Evolutionary conservation across 2,113 vertebrate genomes (phyloP).

Genomic region (Dipodomys merriami): DNA sequence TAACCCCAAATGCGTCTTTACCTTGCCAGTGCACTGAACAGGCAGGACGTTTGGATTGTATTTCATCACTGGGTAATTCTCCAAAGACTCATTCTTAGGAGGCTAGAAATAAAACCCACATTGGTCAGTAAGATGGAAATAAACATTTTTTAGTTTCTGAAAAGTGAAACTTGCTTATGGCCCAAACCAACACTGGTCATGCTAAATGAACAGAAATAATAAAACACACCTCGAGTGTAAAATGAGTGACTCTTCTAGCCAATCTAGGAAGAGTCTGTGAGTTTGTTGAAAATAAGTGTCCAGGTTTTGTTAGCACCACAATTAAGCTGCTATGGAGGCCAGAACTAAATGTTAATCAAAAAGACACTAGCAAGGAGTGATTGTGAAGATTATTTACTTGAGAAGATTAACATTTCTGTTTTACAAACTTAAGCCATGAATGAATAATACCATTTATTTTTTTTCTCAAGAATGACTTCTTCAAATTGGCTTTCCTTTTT

Average conservation of each 20-base stretch:
- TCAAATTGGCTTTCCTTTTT: neutral
- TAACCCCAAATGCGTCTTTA: slow-evolving; percentile 67
- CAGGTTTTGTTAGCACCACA: neutral
- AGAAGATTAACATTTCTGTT: neutral
- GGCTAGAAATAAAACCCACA: slow-evolving; percentile 83
- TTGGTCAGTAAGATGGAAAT: neutral
- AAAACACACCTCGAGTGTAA: neutral
- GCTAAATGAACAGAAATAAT: neutral
- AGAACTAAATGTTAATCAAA: no score
- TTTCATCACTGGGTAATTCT: slow-evolving; percentile 81
- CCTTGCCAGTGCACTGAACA: slow-evolving; percentile 92
- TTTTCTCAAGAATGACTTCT: neutral
- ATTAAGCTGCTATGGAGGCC: neutral
- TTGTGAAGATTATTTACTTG: neutral
- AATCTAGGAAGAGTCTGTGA: no score
- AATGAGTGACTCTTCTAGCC: neutral
- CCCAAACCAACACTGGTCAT: neutral
- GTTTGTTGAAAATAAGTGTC: neutral
- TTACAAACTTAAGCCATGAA: neutral
- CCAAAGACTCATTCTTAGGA: slow-evolving; percentile 86
- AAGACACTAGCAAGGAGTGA: neutral
- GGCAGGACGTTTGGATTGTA: slow-evolving; percentile 87
- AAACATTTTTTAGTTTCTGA: neutral
- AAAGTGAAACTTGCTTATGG: neutral
- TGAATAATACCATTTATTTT: neutral